phyloP scores from a whole-genome alignment of 1,140 invertebrate species.

The Eupristina koningsbergeri region DNA sequence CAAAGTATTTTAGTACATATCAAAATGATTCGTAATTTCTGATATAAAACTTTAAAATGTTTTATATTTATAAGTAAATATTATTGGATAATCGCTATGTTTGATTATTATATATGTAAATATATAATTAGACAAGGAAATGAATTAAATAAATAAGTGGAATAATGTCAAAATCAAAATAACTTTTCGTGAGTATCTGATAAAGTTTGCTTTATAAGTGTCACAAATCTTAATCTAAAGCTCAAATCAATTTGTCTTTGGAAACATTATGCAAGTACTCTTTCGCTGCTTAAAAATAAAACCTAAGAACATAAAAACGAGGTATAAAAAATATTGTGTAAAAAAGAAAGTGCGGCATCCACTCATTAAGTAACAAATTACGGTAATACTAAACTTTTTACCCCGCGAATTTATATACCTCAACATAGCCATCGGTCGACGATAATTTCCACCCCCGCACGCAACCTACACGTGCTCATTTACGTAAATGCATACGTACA shows the following conservation, averaged over 20 bases:
- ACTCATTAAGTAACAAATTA: neutral
- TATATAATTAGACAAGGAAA: neutral
- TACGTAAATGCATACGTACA: neutral
- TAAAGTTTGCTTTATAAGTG: neutral
- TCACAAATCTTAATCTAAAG: neutral
- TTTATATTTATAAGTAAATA: neutral
- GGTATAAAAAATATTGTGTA: neutral
- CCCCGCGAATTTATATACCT: neutral
- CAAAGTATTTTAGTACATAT: too few species aligned
- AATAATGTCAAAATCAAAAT: neutral
- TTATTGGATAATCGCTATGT: too few species aligned
- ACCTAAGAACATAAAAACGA: too few species aligned
- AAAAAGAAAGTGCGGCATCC: neutral
- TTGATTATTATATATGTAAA: neutral
- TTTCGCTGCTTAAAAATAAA: too few species aligned
- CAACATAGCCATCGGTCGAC: neutral
- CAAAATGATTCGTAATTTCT: neutral
- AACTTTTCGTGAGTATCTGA: neutral
- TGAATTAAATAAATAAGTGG: neutral
- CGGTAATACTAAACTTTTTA: neutral
- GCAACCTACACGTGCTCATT: conserved; percentile 1
- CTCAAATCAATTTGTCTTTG: neutral
- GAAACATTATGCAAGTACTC: too few species aligned
- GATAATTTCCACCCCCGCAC: neutral
- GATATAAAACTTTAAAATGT: neutral